Percentiles rank a stretch among this genome's conserved stretches.
phyloP scores from a whole-genome alignment of 2,888 invertebrate genomes.

The Acleris holmiana region DNA sequence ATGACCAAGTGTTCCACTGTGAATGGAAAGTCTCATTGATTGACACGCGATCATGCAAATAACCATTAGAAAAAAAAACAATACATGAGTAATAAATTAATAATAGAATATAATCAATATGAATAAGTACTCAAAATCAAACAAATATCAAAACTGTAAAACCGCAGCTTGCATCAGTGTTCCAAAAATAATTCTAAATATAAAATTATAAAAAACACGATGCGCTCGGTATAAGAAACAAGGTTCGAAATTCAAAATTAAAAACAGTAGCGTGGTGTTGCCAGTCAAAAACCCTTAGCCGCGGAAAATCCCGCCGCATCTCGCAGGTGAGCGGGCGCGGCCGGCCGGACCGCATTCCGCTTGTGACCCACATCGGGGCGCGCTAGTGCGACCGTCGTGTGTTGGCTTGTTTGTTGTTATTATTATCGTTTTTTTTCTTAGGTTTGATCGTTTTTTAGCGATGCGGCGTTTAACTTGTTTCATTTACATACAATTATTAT shows the following conservation, averaged over 20 bases:
- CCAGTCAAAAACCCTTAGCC: slow-evolving; percentile 14
- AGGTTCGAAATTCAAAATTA: slow-evolving; percentile 2
- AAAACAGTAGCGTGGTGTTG: slow-evolving; percentile 19
- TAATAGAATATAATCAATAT: too few relatives aligned
- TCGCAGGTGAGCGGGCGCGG: slow-evolving; percentile 73
- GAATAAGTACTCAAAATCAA: too few relatives aligned
- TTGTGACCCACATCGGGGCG: slow-evolving; percentile 74
- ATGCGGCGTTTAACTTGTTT: background rate
- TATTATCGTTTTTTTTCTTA: slow-evolving; percentile 1
- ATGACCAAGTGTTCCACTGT: slow-evolving; percentile 31
- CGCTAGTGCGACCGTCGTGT: slow-evolving; percentile 44
- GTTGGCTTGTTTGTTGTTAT: slow-evolving; percentile 43
- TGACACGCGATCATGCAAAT: slow-evolving; percentile 28
- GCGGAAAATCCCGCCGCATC: slow-evolving; percentile 37
- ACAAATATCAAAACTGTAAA: background rate
- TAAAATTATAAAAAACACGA: background rate
- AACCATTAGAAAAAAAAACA: too few relatives aligned
- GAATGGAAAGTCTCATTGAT: slow-evolving; percentile 30
- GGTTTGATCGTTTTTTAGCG: background rate
- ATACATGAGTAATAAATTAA: too few relatives aligned
- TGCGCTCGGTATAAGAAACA: background rate
- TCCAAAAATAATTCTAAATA: background rate
- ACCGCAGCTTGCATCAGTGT: background rate
- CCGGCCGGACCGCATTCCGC: slow-evolving; percentile 76
- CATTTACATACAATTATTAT: slow-evolving; percentile 2